Evolutionary conservation across 2,113 vertebrate species (phyloP), one percentile per base, ranked within the genome.

Genomic region (Parotia lawesii): DNA sequence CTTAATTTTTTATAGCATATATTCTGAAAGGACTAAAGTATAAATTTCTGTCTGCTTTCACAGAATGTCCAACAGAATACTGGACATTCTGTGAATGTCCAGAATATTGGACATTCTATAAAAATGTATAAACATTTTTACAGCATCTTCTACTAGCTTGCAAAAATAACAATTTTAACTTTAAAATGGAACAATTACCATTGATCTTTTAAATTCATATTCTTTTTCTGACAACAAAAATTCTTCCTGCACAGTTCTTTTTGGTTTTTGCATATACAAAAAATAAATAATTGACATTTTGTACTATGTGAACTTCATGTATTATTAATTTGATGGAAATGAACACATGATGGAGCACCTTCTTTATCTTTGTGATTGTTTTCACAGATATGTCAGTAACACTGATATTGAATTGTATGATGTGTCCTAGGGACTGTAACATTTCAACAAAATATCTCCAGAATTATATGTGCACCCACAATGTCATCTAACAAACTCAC

Each of bases 301-400:
- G 95, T 96, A 95, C 85, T 95, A 94, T 86, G 94, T 88, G 95
- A 96, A 94, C 85, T 92, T 95, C 94, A 97, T 95, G 93, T 95
- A 95, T 97, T 97, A 95, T 96, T 96, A 97, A 97, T 97, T 94
- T 96, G 94, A 95, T 96, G 95, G 94, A 97, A 96, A 95, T 95
- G 93, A 96, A 94, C 92, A 96, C 93, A 96, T 96, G 95, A 97
- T 97, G 93, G 94, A 95, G 91, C 87, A 90, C 91, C 93, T 94
- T 96, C 95, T 97, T 95, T 94, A 96, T 95, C 94, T 95, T 93
- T 94, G 94, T 80, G 94, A 93, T 96, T 94, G 93, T 95, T 96
- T 95, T 86, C 87, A 83, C 91, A 88, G 93, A 86, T 95, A 95
- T 84, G 93, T 96, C 96, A 96, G 89, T 90, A 94, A 86, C 87